Percentiles rank a stretch among this genome's conserved stretches.
These are phyloP conservation scores for Tubiluchus corallicola DNA, from an alignment of 2,888 invertebrate species.

Conservation along the genomic window DNA sequence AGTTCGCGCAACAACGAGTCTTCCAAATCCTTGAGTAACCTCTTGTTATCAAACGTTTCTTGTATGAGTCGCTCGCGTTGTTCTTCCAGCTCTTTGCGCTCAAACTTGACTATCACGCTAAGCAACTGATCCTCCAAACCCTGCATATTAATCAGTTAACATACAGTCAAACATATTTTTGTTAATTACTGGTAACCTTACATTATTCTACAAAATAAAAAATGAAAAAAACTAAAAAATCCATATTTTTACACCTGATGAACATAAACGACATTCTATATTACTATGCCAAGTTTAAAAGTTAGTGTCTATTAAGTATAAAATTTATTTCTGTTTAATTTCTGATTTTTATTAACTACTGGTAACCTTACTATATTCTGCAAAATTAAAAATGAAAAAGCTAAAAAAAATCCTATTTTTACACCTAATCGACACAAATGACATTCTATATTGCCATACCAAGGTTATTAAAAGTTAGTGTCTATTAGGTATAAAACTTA, in stretches of 20 bases:
- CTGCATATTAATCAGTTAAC: constrained; percentile 30
- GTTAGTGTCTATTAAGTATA: too few relatives aligned
- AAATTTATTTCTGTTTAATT: too few relatives aligned
- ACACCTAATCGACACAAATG: too few relatives aligned
- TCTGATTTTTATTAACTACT: too few relatives aligned
- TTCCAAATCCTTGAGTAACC: constrained; percentile 58
- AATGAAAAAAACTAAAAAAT: background rate
- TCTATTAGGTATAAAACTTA: too few relatives aligned
- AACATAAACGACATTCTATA: too few relatives aligned
- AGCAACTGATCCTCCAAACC: constrained; percentile 76
- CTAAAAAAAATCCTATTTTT: too few relatives aligned
- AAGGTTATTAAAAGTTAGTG: too few relatives aligned
- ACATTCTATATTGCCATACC: too few relatives aligned
- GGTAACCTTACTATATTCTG: too few relatives aligned
- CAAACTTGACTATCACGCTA: constrained; percentile 68
- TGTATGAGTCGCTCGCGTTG: constrained; percentile 60
- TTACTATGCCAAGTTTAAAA: too few relatives aligned
- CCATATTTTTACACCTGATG: background rate
- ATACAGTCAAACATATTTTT: background rate
- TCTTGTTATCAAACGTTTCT: constrained; percentile 70
- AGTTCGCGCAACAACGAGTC: constrained; percentile 65
- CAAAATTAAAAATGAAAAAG: too few relatives aligned
- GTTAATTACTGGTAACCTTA: background rate
- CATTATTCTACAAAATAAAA: background rate
- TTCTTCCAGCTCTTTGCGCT: constrained; percentile 68